Evolutionary conservation across 2,888 invertebrate species (phyloP).

Genomic region (Antitype chi): DNA sequence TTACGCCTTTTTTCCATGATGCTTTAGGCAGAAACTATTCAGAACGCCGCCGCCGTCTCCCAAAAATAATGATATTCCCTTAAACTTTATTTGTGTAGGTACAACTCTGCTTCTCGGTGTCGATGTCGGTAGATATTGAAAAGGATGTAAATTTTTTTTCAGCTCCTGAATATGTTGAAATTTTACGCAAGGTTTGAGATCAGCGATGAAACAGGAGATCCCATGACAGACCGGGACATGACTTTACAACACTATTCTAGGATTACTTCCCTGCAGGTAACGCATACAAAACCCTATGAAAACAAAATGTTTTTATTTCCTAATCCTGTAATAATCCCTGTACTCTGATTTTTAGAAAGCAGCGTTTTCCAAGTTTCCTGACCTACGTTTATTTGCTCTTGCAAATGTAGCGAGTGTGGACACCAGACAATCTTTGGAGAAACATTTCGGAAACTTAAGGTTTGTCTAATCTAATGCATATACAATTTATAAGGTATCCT

Average conservation of each 20-base stretch:
- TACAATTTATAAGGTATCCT: background rate
- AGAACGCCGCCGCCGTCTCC: background rate
- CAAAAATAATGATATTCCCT: background rate
- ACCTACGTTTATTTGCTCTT: conserved; percentile 96
- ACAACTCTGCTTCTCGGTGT: no score
- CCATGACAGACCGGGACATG: conserved; percentile 98
- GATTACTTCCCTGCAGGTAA: conserved; percentile 96
- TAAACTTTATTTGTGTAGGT: background rate
- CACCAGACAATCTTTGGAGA: conserved; percentile 94
- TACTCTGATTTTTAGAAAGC: conserved; percentile 92
- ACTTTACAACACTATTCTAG: conserved; percentile 97
- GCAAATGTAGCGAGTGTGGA: conserved; percentile 99
- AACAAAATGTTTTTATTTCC: background rate
- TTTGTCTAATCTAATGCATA: conserved; percentile 65
- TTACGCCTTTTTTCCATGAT: background rate
- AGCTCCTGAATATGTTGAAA: conserved; percentile 98
- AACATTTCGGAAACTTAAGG: conserved; percentile 95
- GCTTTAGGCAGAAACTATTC: background rate
- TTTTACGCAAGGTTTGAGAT: conserved; percentile 99
- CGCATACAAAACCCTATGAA: background rate
- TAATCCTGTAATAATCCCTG: background rate
- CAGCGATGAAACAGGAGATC: conserved; percentile 98
- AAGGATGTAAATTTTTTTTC: conserved; percentile 76
- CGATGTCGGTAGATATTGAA: background rate
- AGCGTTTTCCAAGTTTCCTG: conserved; percentile 97